A percentile compares a stretch with the other conserved stretches of the same genome.
Evolutionary conservation across 2,797 vertebrate genomes (phyloP).

Genomic region (Myripristis jacobus): DNA sequence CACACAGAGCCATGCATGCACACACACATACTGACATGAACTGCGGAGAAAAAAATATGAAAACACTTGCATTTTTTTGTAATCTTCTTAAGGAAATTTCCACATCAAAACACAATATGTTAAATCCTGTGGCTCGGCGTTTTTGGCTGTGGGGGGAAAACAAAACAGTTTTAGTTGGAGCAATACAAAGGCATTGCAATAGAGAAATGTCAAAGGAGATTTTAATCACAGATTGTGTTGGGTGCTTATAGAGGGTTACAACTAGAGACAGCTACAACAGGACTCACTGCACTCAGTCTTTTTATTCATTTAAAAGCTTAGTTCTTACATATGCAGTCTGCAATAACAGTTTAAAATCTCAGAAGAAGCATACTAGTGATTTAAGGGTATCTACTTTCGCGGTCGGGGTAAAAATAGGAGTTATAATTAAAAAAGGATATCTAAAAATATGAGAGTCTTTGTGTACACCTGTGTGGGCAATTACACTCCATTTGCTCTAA

Average conservation of each 20-base stretch:
- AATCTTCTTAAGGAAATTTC: conserved; percentile 70
- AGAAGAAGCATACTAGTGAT: conserved; percentile 20
- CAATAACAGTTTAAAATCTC: conserved; percentile 45
- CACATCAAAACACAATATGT: conserved; percentile 67
- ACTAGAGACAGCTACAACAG: conserved; percentile 32
- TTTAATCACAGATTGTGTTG: conserved; percentile 72
- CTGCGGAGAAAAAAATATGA: conserved; percentile 52
- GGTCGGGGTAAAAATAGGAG: conserved; percentile 32
- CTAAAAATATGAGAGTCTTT: not conserved
- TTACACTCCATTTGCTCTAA: conserved; percentile 30
- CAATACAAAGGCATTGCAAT: conserved; percentile 48
- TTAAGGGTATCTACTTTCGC: conserved; percentile 36
- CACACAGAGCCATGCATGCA: conserved; percentile 32
- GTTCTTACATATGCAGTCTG: conserved; percentile 40
- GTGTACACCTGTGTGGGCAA: conserved; percentile 20
- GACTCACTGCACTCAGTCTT: conserved; percentile 38
- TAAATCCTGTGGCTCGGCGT: conserved; percentile 54
- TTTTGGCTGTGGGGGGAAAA: conserved; percentile 45
- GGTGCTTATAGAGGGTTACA: conserved; percentile 51
- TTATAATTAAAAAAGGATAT: conserved; percentile 33
- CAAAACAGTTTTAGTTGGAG: conserved; percentile 36
- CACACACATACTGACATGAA: conserved; percentile 28
- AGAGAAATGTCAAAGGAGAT: conserved; percentile 70
- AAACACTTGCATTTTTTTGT: conserved; percentile 44
- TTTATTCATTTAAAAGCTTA: conserved; percentile 63